Conservation (phyloP, 1,140 invertebrate genomes). For the Drosophila asahinai region DNA sequence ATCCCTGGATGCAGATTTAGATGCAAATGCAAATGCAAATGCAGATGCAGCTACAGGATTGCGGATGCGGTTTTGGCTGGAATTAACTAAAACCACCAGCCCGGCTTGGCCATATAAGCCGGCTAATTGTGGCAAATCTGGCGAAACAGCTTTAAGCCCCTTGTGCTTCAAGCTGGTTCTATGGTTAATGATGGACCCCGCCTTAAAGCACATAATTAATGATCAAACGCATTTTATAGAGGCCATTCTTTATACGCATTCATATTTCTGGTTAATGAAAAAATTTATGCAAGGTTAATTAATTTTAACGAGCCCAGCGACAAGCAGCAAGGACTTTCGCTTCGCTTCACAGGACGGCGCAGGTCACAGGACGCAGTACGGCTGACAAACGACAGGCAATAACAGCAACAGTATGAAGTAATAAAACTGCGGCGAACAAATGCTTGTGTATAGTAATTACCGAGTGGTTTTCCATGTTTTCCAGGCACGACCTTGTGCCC, state of each 20-base stretch:
- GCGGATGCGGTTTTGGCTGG: constrained; percentile 11
- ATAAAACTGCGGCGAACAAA: constrained; percentile 61
- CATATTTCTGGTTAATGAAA: constrained; percentile 64
- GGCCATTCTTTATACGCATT: constrained; percentile 33
- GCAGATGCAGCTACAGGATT: constrained; percentile 11
- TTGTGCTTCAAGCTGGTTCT: constrained; percentile 1
- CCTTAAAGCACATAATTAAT: constrained; percentile 40
- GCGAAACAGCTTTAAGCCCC: neutral
- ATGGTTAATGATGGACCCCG: constrained; percentile 7
- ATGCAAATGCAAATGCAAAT: constrained; percentile 9
- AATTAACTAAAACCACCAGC: constrained; percentile 10
- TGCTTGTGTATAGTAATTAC: constrained; percentile 57
- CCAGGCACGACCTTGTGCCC: constrained; percentile 44
- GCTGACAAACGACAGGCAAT: constrained; percentile 62
- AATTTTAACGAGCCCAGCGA: constrained; percentile 56
- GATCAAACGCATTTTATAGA: constrained; percentile 20
- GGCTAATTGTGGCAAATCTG: constrained; percentile 26
- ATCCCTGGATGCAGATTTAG: neutral
- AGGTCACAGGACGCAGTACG: constrained; percentile 13
- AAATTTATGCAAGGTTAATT: constrained; percentile 63
- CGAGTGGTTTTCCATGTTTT: constrained; percentile 61
- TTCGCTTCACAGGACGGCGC: constrained; percentile 6
- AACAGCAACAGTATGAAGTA: constrained; percentile 60
- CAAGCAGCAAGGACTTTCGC: constrained; percentile 30
- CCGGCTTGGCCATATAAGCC: constrained; percentile 10